Base-by-base conservation (phyloP, 30 jellyfish, hydroid and myxozoan genomes). In the Nemopilema nomurai region DNA sequence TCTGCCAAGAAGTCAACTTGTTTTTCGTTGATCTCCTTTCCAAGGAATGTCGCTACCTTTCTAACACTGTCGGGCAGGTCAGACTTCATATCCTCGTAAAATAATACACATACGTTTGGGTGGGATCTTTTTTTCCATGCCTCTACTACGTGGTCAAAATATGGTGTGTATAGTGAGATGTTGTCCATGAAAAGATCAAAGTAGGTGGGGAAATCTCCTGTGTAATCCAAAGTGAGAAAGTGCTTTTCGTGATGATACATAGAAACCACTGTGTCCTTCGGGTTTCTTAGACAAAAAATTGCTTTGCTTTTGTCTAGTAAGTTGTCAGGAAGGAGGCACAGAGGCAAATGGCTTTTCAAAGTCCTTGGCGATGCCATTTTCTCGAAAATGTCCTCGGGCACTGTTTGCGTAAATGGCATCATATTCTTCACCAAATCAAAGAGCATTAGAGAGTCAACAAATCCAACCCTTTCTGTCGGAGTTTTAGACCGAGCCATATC, bases 251-350 rank as follows among this genome's bases (percentile, higher is more conserved):
- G 79, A 68, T 80, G 90, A 21, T 62, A 80, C 20, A 57, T 41
- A 0, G 90, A 80, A 23, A 80, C 90, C 13, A 53, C 49, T 0
- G 90, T 80, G 26, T 80, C 90, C 50, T 80, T 80, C 1, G 90
- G 90, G 70, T 80, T 80, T 49, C 90, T 22, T 21, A 80, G 8
- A 51, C 90, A 80, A 74, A 68, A 67, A 18, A 80, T 53, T 16
- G 51, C 90, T 49, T 80, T 80, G 68, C 82, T 32, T 8, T 80
- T 27, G 62, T 80, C 82, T 66, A 80, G 53, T 24, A 80, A 30
- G 50, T 68, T 51, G 22, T 82, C 82, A 19, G 81, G 81, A 6
- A 80, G 81, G 82, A 80, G 28, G 31, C 30, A 66, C 25, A 62
- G 69, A 16, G 90, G 90, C 0, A 80, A 30, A 50, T 80, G 90